phyloP scores from a whole-genome alignment of 2,888 invertebrate genomes.

The Dugesia japonica region DNA sequence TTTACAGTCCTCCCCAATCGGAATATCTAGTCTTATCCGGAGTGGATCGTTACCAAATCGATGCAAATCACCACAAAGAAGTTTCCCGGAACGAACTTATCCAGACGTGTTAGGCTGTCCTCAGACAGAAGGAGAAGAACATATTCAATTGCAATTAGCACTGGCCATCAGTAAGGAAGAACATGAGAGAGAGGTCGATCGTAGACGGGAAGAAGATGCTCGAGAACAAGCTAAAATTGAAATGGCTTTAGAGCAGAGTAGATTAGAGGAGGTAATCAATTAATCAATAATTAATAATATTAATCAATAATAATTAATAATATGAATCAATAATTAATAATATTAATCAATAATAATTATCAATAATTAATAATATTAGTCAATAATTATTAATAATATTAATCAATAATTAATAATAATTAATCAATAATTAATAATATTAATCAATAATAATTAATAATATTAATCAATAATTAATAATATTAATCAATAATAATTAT shows the following conservation, averaged over 20 bases:
- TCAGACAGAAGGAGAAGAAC: slow-evolving; percentile 65
- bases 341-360: no score
- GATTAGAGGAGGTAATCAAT: slow-evolving; percentile 34
- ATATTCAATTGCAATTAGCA: slow-evolving; percentile 86
- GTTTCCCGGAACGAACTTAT: background rate
- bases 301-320: no score
- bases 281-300: no score
- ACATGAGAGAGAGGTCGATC: slow-evolving; percentile 83
- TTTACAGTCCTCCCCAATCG: background rate
- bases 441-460: no score
- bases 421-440: no score
- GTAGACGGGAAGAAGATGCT: slow-evolving; percentile 62
- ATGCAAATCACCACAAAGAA: slow-evolving; percentile 14
- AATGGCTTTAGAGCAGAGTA: slow-evolving; percentile 76
- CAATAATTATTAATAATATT: no score
- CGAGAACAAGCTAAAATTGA: slow-evolving; percentile 65
- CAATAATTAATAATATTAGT: no score
- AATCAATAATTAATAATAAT: no score
- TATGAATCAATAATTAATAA: no score
- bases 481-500: no score
- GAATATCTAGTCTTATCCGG: background rate
- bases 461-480: no score
- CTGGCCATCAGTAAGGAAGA: slow-evolving; percentile 95
- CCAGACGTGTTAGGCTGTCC: background rate
- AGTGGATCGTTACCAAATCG: background rate